Evolutionary conservation across 35 echinoderm and acorn worm species (phyloP).

Genomic region (Hemicentrotus pulcherrimus): DNA sequence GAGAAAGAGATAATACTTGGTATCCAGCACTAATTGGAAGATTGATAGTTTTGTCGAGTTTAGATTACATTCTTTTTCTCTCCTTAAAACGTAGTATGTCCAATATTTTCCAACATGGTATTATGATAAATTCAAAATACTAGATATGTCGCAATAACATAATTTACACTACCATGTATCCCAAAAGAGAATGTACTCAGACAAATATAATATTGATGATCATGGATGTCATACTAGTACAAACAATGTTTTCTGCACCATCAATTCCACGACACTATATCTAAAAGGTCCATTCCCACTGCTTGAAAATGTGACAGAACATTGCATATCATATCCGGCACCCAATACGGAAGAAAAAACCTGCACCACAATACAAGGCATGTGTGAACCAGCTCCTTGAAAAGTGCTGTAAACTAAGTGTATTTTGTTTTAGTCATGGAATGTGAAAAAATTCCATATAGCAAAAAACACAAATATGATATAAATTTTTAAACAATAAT

Average conservation of each 20-base stretch:
- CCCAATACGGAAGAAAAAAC: background rate
- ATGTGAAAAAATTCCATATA: background rate
- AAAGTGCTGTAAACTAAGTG: background rate
- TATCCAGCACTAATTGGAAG: background rate
- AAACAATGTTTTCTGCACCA: background rate
- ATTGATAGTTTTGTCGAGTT: background rate
- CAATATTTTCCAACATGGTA: background rate
- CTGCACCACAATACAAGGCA: background rate
- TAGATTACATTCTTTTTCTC: background rate
- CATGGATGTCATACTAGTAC: constrained; percentile 8
- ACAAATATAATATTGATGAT: background rate
- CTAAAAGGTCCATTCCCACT: background rate
- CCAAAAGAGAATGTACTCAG: background rate
- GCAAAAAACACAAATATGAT: background rate
- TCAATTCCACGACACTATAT: constrained; percentile 3
- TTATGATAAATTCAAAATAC: background rate
- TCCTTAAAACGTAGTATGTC: background rate
- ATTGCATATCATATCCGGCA: background rate
- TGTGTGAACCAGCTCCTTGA: background rate
- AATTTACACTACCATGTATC: background rate
- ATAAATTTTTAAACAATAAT: background rate
- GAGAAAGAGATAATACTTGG: background rate
- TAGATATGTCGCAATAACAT: background rate
- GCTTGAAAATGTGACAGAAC: background rate
- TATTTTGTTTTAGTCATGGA: background rate